Percentiles rank a stretch among this genome's conserved stretches.
Evolutionary conservation across 2,888 invertebrate genomes (phyloP).

Genomic region (Cosmia trapezina): DNA sequence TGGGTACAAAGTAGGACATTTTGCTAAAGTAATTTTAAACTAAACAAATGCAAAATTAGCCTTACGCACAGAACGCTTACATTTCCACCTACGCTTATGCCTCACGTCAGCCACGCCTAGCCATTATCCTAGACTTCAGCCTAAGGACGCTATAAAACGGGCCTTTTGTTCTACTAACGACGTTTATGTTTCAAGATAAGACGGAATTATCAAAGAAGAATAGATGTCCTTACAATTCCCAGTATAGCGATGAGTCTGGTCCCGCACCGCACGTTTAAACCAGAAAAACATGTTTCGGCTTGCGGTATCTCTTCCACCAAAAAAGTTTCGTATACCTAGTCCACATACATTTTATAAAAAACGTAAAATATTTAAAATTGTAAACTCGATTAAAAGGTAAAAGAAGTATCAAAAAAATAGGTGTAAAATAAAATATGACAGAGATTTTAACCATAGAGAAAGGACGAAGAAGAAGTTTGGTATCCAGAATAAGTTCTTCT

Average conservation of each 20-base stretch:
- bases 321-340: constrained; percentile 51
- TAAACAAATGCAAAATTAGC: constrained; percentile 16
- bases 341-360: constrained; percentile 52
- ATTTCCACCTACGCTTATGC: constrained; percentile 19
- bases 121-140: constrained; percentile 52
- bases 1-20: constrained; percentile 16
- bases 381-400: constrained; percentile 34
- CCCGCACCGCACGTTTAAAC: constrained; percentile 59
- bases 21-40: constrained; percentile 1
- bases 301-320: constrained; percentile 41
- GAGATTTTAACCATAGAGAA: neutral
- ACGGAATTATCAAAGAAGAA: constrained; percentile 53
- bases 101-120: constrained; percentile 31
- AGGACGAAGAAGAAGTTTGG: constrained; percentile 1
- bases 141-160: constrained; percentile 49
- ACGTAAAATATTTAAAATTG: constrained; percentile 12
- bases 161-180: constrained; percentile 54
- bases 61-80: constrained; percentile 10
- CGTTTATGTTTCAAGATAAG: constrained; percentile 53
- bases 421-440: constrained; percentile 28
- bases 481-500: neutral
- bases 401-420: constrained; percentile 45
- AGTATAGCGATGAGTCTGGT: constrained; percentile 58
- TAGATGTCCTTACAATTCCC: constrained; percentile 64
- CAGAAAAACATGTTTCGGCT: constrained; percentile 34